Evolutionary conservation across 2,888 invertebrate species (phyloP), one percentile per base, ranked within the genome.

Genomic region (Oligia fasciuncula): DNA sequence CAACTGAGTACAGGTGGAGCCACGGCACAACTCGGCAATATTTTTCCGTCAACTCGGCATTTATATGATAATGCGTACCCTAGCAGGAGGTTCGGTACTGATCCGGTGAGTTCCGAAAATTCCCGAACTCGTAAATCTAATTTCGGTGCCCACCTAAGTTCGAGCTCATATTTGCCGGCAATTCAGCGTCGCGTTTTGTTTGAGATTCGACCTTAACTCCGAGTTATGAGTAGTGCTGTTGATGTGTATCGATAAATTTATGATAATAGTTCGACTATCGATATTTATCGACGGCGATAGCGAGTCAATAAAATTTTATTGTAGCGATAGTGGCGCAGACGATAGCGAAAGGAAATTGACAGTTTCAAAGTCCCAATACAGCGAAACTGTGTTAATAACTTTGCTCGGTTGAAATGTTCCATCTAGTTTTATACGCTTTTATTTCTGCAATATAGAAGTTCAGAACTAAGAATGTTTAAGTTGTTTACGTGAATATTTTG

Each of bases 101-200:
- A 95, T 96, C 95, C 93, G 94, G 94, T 93, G 95, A 95, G 94
- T 95, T 94, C 95, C 94, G 94, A 95, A 95, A 95, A 95, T 95
- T 94, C 94, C 94, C 93, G 93, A 93, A 95, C 93, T 95, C 95
- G 94, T 95, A 96, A 96, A 96, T 96, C 95, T 95, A 96, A 96
- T 96, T 96, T 93, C 91, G 93, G 92, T 88, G 92, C 94, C 92
- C 93, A 93, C 93, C 93, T 91, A 91, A 87, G 83, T 83, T 91
- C 86, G 85, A 88, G 90, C 91, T 93, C 93, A 94, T 94, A 94
- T 93, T 94, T 93, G 94, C 93, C 90, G 91, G 90, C 87, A 87
- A 90, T 89, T 90, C 87, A 83, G 86, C 80, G 87, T 84, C 87
- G 85, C 91, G 90, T 90, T 91, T 90, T 92, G 91, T 93, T 91